Percentiles rank a stretch among this genome's conserved stretches.
Conservation (phyloP, 2,888 invertebrate species). For the Ferdinandea cuprea region DNA sequence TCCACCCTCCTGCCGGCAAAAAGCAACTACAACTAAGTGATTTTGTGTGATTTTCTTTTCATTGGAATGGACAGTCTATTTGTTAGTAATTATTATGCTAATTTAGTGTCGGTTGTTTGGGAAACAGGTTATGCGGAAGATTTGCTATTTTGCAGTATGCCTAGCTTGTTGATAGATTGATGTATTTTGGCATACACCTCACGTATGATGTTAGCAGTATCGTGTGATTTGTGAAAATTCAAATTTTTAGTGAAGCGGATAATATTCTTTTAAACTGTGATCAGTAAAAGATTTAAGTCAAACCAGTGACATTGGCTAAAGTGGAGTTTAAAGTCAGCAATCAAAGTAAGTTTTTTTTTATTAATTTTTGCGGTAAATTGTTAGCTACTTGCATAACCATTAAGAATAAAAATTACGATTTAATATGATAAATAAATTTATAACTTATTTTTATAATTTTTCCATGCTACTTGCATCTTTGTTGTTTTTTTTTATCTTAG, state of each 20-base stretch:
- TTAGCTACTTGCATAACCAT: too few relatives aligned
- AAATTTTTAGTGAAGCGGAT: constrained; percentile 8
- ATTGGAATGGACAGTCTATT: constrained; percentile 20
- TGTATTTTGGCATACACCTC: constrained; percentile 24
- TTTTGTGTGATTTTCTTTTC: constrained; percentile 57
- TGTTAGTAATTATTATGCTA: constrained; percentile 56
- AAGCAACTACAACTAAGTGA: constrained; percentile 56
- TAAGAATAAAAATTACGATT: too few relatives aligned
- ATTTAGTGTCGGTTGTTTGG: constrained; percentile 20
- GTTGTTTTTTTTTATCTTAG: too few relatives aligned
- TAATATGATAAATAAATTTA: too few relatives aligned
- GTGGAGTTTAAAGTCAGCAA: constrained; percentile 4
- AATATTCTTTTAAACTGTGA: constrained; percentile 21
- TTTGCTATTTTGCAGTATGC: constrained; percentile 28
- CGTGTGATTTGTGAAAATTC: constrained; percentile 21
- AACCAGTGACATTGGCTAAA: constrained; percentile 14
- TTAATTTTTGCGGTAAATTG: neutral
- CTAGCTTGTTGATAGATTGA: constrained; percentile 30
- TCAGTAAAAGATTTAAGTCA: constrained; percentile 27
- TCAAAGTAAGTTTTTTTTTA: constrained; percentile 32
- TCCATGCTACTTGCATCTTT: too few relatives aligned
- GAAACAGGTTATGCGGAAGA: constrained; percentile 34
- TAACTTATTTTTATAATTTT: too few relatives aligned
- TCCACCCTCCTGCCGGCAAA: constrained; percentile 46
- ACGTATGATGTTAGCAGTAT: constrained; percentile 4